Conservation (phyloP, 2,113 vertebrate genomes). For the Seriola rivoliana region DNA sequence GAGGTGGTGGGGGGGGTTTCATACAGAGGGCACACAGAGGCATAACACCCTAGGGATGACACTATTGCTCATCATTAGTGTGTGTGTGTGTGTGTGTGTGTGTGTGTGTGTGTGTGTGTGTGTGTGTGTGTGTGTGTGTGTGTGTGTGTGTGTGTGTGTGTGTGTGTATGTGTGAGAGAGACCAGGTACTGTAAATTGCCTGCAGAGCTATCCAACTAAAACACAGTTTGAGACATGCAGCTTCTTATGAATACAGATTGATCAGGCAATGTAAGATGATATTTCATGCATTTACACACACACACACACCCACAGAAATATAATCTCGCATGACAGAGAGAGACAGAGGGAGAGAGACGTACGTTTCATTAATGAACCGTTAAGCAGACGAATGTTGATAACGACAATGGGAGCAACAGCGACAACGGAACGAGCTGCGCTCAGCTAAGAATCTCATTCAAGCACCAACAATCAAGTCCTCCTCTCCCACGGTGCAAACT, state of each 20-base stretch:
- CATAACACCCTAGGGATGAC: conserved; percentile 21
- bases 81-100: conserved; percentile 25
- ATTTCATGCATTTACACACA: background rate
- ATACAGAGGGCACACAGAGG: conserved; percentile 45
- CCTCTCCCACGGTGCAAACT: conserved; percentile 23
- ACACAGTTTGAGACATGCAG: conserved; percentile 13
- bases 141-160: too few relatives aligned
- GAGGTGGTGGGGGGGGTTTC: conserved; percentile 44
- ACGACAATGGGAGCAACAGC: conserved; percentile 1
- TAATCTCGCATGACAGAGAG: background rate
- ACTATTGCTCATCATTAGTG: conserved; percentile 56
- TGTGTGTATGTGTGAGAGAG: too few relatives aligned
- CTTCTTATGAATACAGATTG: conserved; percentile 19
- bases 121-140: background rate
- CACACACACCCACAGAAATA: background rate
- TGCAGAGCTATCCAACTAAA: conserved; percentile 27
- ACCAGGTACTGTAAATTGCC: conserved; percentile 40
- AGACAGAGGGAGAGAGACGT: background rate
- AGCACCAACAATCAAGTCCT: conserved; percentile 55
- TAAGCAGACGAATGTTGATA: background rate
- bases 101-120: background rate
- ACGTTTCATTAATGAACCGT: conserved; percentile 11
- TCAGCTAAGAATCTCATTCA: conserved; percentile 30
- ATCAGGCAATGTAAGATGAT: background rate
- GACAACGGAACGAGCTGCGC: conserved; percentile 12